A percentile compares a stretch with the other conserved stretches of the same genome.
These are phyloP conservation scores for Aphis gossypii DNA, from an alignment of 1,140 invertebrate species.

Conservation along the genomic window DNA sequence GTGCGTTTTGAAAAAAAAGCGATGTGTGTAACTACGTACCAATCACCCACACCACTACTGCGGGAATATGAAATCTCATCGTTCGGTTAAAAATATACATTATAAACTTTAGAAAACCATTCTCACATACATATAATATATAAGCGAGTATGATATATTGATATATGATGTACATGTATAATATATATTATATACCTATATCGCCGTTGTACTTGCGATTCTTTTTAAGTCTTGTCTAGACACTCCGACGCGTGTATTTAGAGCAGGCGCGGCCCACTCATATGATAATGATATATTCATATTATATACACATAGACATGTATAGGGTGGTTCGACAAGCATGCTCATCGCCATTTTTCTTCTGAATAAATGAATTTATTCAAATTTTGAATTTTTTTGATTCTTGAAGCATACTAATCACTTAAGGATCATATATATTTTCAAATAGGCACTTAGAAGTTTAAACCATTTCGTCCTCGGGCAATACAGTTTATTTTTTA, in stretches of 20 bases:
- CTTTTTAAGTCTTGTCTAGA: conserved; percentile 6
- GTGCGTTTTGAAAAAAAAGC: background rate
- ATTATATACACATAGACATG: background rate
- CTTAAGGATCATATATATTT: background rate
- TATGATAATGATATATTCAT: background rate
- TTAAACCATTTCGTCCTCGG: background rate
- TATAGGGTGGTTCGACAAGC: background rate
- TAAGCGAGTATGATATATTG: background rate
- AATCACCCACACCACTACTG: background rate
- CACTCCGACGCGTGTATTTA: background rate
- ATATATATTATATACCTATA: background rate
- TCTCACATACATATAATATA: background rate
- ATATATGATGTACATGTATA: background rate
- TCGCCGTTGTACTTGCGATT: background rate
- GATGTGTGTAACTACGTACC: background rate
- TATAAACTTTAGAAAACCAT: background rate
- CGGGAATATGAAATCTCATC: background rate
- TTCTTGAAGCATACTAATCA: background rate
- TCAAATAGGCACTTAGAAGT: background rate
- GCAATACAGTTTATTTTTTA: background rate
- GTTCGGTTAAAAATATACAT: background rate
- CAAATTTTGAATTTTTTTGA: background rate
- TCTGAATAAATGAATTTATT: too few species aligned
- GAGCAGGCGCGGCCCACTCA: background rate
- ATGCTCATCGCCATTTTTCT: background rate